Conservation (phyloP, 2,797 vertebrate genomes). For the Lindbergichthys nudifrons region DNA sequence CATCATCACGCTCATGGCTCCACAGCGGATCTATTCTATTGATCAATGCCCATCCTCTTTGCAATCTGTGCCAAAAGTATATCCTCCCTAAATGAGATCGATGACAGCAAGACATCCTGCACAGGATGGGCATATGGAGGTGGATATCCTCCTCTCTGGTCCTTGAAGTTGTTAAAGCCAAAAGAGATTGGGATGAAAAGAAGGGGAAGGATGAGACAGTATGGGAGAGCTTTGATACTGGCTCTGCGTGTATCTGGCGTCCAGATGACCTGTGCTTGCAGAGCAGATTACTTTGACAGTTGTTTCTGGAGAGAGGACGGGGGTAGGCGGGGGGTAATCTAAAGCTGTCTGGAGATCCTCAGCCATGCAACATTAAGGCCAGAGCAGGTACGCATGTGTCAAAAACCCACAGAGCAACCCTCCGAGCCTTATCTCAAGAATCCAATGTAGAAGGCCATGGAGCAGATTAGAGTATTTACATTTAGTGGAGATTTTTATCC, state of each 20-base stretch:
- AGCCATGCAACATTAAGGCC: conserved; percentile 50
- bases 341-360: conserved; percentile 71
- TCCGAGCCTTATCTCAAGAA: conserved; percentile 62
- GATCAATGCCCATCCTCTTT: conserved; percentile 72
- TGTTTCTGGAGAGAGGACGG: conserved; percentile 59
- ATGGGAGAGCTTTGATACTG: conserved; percentile 53
- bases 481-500: conserved; percentile 66
- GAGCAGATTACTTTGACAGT: conserved; percentile 74
- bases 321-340: conserved; percentile 57
- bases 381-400: conserved; percentile 48
- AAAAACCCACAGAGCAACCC: conserved; percentile 54
- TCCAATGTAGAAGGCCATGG: conserved; percentile 55
- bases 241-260: conserved; percentile 64
- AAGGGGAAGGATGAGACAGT: conserved; percentile 39
- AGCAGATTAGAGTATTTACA: conserved; percentile 73
- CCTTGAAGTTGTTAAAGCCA: conserved; percentile 31
- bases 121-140: conserved; percentile 40
- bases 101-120: conserved; percentile 51
- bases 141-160: conserved; percentile 45
- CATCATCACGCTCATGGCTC: conserved; percentile 27
- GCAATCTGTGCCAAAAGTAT: conserved; percentile 48
- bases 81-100: conserved; percentile 47
- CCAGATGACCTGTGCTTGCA: conserved; percentile 70
- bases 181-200: conserved; percentile 27
- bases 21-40: conserved; percentile 66